Evolutionary conservation across 2,113 vertebrate species (phyloP).

Genomic region (Dascyllus trimaculatus): DNA sequence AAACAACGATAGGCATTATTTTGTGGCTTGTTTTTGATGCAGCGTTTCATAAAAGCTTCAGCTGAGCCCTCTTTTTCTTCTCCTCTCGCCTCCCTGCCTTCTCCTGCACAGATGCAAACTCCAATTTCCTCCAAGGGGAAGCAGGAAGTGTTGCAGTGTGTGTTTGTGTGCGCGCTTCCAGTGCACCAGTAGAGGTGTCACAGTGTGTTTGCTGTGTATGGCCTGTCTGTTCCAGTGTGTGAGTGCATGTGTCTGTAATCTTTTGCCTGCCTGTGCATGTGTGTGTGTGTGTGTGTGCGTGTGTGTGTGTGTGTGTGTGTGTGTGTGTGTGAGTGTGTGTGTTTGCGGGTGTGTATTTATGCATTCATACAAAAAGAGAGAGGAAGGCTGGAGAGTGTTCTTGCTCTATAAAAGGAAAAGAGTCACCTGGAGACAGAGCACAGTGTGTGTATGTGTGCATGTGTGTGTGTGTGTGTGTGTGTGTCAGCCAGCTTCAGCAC

Average conservation of each 20-base stretch:
- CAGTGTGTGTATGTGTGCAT: constrained; percentile 29
- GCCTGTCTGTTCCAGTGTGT: constrained; percentile 40
- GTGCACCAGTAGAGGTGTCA: constrained; percentile 30
- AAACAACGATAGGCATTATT: constrained; percentile 26
- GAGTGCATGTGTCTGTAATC: constrained; percentile 36
- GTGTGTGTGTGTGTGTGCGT: constrained; percentile 29
- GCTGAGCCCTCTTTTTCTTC: constrained; percentile 10
- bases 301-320: constrained; percentile 24
- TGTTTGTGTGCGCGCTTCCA: constrained; percentile 37
- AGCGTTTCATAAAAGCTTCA: constrained; percentile 39
- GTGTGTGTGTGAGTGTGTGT: constrained; percentile 35
- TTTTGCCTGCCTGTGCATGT: constrained; percentile 17
- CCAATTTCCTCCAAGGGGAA: constrained; percentile 45
- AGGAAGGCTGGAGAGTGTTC: constrained; percentile 44
- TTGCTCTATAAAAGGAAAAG: constrained; percentile 72
- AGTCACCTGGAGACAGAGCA: constrained; percentile 71
- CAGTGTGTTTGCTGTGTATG: constrained; percentile 22
- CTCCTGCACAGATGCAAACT: constrained; percentile 44
- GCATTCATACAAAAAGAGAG: constrained; percentile 52
- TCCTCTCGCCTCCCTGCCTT: constrained; percentile 17
- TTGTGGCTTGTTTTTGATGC: constrained; percentile 44
- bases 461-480: constrained; percentile 35
- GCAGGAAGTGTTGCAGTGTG: constrained; percentile 37
- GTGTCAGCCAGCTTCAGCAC: constrained; percentile 68
- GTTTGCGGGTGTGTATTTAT: constrained; percentile 26